Base-by-base conservation (phyloP, 2,797 vertebrate genomes). In the Triplophysa yarkandensis region DNA sequence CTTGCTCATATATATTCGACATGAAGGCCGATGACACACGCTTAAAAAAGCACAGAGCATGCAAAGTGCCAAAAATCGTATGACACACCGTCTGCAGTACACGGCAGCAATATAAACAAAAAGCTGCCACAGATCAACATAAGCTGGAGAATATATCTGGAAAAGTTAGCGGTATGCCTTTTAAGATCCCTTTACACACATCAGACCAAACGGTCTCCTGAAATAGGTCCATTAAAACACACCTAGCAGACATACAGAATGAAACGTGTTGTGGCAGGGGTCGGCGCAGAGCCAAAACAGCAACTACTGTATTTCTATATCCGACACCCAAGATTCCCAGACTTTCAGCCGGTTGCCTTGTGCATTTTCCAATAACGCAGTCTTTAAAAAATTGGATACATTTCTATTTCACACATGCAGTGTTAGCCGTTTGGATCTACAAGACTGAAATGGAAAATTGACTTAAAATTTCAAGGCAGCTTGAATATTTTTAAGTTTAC, bases 151-250 rank as follows among this genome's bases (percentile, higher is more conserved):
- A 16, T n/a, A 34, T 66, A 57, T 44, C 61, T 28, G n/a, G 43
- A 44, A 46, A 74, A 57, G 71, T 44, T 36, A 19, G 55, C 7
- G 50, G 25, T 44, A 30, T n/a, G 27, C 16, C 1, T 30, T 30
- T n/a, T 19, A 58, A 19, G 50, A 74, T 74, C 62, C 25, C 39
- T 21, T 66, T 57, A 55, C 71, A 66, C 71, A 57, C 71, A 65
- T 74, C 50, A 74, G 64, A 74, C 19, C 9, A 34, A 58, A 74
- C 25, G 9, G n/a, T 44, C 27, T 65, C 17, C 2, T n/a, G 39
- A 74, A 66, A 73, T 43, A 43, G 27, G 52, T 57, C 36, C 62
- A 57, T 58, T 74, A 66, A 74, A 74, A 66, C 62, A 74, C 71
- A 66, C 52, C 62, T 66, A 44, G 36, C 39, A 58, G 71, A 74